Evolutionary conservation across 2,888 invertebrate species (phyloP).

Genomic region (Galerucella nymphaeae): DNA sequence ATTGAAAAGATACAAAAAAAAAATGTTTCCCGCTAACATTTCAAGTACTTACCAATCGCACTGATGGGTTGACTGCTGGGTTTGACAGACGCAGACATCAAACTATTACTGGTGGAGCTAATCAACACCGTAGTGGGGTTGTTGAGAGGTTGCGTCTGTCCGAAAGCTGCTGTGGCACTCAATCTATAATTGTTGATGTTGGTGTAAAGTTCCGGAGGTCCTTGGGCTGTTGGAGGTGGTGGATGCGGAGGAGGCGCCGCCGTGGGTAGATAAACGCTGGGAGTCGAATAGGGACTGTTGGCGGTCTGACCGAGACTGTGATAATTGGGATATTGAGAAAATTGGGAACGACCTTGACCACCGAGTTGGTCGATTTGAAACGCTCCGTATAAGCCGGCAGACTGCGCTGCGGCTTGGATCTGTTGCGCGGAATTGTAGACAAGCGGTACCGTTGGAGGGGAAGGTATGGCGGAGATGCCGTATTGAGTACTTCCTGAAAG

Average conservation of each 20-base stretch:
- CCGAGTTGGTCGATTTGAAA: constrained; percentile 77
- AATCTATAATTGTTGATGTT: constrained; percentile 62
- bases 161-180: constrained; percentile 74
- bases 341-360: constrained; percentile 81
- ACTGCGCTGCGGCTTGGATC: constrained; percentile 76
- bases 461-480: constrained; percentile 87
- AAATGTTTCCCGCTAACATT: too few species aligned
- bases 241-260: constrained; percentile 68
- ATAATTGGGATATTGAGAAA: constrained; percentile 77
- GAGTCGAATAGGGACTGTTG: constrained; percentile 65
- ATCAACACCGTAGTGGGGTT: constrained; percentile 90
- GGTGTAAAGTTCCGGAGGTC: constrained; percentile 79
- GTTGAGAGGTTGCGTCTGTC: constrained; percentile 83
- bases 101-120: constrained; percentile 86
- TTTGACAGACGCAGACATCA: constrained; percentile 90
- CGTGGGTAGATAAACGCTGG: constrained; percentile 74
- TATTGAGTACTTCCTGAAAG: constrained; percentile 70
- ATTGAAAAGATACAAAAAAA: too few species aligned
- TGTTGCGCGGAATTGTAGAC: constrained; percentile 84
- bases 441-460: constrained; percentile 84
- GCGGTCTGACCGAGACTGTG: constrained; percentile 73
- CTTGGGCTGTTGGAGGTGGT: constrained; percentile 66
- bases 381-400: constrained; percentile 83
- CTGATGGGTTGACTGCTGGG: constrained; percentile 82
- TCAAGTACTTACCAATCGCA: constrained; percentile 74